Conservation (phyloP, 2,797 vertebrate genomes). For the Emys orbicularis region DNA sequence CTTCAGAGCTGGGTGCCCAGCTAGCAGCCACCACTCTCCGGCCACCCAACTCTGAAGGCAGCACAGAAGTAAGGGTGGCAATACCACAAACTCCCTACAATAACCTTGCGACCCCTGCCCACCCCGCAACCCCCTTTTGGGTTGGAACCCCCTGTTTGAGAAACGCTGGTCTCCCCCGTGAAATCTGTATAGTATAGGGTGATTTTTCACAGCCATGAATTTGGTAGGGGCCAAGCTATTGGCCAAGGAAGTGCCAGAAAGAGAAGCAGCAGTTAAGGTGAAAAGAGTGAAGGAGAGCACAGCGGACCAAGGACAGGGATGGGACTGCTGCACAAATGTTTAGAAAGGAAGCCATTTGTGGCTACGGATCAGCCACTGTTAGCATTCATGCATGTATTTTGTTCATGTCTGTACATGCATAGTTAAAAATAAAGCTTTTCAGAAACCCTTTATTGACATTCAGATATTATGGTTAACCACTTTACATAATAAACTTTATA, state of each 20-base stretch:
- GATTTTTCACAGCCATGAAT: too few species aligned
- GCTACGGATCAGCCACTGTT: not conserved
- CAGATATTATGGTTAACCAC: constrained; percentile 23
- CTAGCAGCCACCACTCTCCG: too few species aligned
- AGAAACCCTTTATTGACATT: constrained; percentile 52
- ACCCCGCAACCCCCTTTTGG: too few species aligned
- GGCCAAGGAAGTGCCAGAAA: not conserved
- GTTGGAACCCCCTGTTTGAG: too few species aligned
- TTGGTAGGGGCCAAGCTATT: not conserved
- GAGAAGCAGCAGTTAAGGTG: not conserved
- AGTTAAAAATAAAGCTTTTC: constrained; percentile 1
- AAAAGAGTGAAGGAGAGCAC: not conserved
- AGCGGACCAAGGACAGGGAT: not conserved
- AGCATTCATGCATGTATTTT: not conserved
- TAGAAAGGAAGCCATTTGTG: not conserved
- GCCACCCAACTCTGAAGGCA: too few species aligned
- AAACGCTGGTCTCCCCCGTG: too few species aligned
- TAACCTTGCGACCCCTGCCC: too few species aligned
- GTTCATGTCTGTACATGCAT: not conserved
- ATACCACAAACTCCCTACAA: too few species aligned
- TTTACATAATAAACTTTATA: constrained; percentile 46
- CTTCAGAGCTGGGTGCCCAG: too few species aligned
- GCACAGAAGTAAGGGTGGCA: too few species aligned
- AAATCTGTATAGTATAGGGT: too few species aligned
- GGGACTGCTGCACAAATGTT: not conserved